A percentile compares a stretch with the other conserved stretches of the same genome.
Evolutionary conservation across 2,797 vertebrate genomes (phyloP).

Genomic region (Champsocephalus esox): DNA sequence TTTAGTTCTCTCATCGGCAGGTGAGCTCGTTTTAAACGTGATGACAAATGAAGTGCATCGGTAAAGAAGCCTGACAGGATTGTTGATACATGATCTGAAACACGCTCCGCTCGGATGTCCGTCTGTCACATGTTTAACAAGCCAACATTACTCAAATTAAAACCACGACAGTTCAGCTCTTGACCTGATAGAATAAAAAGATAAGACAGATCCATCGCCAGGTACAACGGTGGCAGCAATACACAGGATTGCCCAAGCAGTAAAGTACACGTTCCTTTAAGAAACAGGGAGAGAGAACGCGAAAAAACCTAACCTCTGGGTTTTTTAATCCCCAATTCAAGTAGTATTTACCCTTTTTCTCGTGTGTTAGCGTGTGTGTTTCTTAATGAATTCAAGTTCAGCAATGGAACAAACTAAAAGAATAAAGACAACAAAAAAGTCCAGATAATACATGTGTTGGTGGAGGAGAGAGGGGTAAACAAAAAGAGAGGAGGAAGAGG

Average conservation of each 20-base stretch:
- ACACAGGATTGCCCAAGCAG: slow-evolving; percentile 92
- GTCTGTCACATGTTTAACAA: slow-evolving; percentile 74
- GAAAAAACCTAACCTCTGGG: slow-evolving; percentile 81
- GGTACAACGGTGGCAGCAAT: slow-evolving; percentile 86
- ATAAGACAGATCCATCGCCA: slow-evolving; percentile 77
- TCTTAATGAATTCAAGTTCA: slow-evolving; percentile 89
- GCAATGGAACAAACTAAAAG: slow-evolving; percentile 85
- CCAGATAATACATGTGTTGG: slow-evolving; percentile 82
- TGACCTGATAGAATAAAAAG: slow-evolving; percentile 85
- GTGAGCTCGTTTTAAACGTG: slow-evolving; percentile 79
- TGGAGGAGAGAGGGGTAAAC: slow-evolving; percentile 10
- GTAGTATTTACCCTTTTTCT: slow-evolving; percentile 87
- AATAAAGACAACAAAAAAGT: slow-evolving; percentile 86
- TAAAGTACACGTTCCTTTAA: slow-evolving; percentile 94
- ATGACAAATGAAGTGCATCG: slow-evolving; percentile 85
- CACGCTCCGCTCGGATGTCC: slow-evolving; percentile 82
- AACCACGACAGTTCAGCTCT: slow-evolving; percentile 81
- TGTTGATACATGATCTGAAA: slow-evolving; percentile 78
- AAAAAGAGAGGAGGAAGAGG: neutral
- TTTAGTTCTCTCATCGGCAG: slow-evolving; percentile 87
- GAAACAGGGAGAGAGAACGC: slow-evolving; percentile 90
- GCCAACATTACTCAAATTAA: slow-evolving; percentile 81
- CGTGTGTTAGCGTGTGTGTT: slow-evolving; percentile 68
- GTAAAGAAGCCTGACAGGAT: slow-evolving; percentile 82
- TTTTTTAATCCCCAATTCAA: slow-evolving; percentile 90